Conservation (phyloP, 2,888 invertebrate genomes). For the Spialia ferax region DNA sequence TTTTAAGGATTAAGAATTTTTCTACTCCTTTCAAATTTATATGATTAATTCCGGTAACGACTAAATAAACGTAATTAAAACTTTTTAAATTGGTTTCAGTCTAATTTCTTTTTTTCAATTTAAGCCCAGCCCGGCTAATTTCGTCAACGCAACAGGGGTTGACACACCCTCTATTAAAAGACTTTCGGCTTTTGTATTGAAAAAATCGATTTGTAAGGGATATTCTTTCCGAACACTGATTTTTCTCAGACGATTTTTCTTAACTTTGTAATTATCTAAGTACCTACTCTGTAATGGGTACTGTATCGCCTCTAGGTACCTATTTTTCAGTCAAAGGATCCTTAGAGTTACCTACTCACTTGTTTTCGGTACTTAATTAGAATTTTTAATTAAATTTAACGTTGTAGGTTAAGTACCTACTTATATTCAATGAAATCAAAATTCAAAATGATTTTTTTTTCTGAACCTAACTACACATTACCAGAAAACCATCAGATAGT, state of each 20-base stretch:
- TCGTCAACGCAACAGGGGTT: constrained; percentile 77
- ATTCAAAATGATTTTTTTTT: no score
- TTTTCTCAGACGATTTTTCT: neutral
- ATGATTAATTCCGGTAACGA: constrained; percentile 41
- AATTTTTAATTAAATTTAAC: no score
- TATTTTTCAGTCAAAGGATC: neutral
- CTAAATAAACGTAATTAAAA: constrained; percentile 86
- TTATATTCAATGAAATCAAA: no score
- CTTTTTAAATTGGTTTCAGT: constrained; percentile 79
- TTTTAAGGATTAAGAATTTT: neutral
- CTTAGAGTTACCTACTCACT: neutral
- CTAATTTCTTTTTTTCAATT: constrained; percentile 86
- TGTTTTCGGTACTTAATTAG: no score
- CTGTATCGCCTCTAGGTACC: neutral
- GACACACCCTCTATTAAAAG: constrained; percentile 75
- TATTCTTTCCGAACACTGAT: constrained; percentile 8
- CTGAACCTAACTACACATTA: no score
- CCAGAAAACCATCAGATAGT: no score
- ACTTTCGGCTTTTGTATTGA: constrained; percentile 70
- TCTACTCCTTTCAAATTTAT: constrained; percentile 2
- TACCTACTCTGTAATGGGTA: no score
- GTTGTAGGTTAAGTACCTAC: no score
- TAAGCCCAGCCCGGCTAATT: constrained; percentile 78
- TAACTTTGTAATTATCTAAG: neutral
- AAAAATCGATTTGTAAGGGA: constrained; percentile 50